These are phyloP conservation scores for Arion vulgaris DNA, from an alignment of 1,140 invertebrate genomes.

Conservation along the genomic window DNA sequence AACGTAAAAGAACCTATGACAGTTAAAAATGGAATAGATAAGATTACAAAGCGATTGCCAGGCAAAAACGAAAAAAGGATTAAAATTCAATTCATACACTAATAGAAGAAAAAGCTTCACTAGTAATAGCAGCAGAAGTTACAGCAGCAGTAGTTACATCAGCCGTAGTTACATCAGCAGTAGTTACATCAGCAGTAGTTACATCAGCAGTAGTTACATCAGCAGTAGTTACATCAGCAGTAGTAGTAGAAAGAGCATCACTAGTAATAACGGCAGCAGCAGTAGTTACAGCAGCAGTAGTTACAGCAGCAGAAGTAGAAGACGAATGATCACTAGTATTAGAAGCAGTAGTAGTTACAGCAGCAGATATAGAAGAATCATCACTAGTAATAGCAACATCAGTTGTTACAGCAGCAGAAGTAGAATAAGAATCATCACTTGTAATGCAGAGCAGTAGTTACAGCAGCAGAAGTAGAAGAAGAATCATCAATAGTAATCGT, in stretches of 20 bases:
- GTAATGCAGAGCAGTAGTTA: neutral
- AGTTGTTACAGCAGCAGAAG: neutral
- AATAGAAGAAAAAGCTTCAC: neutral
- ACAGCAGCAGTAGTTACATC: slow-evolving; percentile 11
- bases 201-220: no score
- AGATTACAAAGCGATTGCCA: no score
- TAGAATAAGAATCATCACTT: neutral
- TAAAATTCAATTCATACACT: no score
- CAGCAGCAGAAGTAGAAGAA: neutral
- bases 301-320: slow-evolving; percentile 10
- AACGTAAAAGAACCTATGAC: no score
- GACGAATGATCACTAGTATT: neutral
- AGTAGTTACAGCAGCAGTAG: slow-evolving; percentile 1
- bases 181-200: no score
- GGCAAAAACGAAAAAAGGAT: no score
- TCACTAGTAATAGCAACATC: neutral
- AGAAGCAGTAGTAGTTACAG: slow-evolving; percentile 17
- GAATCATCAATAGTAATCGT: neutral
- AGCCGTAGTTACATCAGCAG: slow-evolving; percentile 14
- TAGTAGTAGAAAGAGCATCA: no score
- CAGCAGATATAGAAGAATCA: neutral
- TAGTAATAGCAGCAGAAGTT: slow-evolving; percentile 15
- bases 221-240: no score
- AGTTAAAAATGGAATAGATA: no score
- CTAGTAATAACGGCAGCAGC: neutral